Conservation (phyloP, 2,113 vertebrate species). For the Leptosomus discolor region DNA sequence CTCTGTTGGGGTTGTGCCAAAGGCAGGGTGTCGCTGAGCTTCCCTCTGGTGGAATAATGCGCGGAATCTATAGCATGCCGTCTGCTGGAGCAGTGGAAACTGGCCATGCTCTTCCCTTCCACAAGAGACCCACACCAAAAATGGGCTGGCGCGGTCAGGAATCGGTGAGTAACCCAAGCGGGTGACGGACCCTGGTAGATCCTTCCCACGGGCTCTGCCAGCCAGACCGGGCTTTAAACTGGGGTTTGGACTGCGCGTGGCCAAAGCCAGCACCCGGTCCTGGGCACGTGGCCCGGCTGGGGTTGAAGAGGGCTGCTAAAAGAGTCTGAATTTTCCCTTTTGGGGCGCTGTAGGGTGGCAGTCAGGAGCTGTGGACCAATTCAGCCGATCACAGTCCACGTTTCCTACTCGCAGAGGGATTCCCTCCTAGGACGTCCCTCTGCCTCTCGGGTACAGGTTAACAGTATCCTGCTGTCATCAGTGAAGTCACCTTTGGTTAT, state of each 20-base stretch:
- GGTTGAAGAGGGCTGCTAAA: background rate
- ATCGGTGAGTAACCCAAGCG: background rate
- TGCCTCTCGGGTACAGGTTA: background rate
- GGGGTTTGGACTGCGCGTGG: rapidly evolving
- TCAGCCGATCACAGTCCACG: background rate
- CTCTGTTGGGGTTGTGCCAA: background rate
- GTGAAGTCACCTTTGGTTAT: background rate
- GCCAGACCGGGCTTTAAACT: background rate
- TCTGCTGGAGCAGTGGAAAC: background rate
- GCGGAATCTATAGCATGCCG: background rate
- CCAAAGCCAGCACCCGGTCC: background rate
- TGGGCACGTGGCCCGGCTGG: background rate
- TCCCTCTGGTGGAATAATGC: background rate
- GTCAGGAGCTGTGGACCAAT: background rate
- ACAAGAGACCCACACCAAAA: background rate
- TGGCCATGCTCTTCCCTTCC: background rate
- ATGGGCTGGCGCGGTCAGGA: background rate
- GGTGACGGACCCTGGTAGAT: rapidly evolving
- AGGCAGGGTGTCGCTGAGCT: background rate
- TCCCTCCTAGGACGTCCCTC: background rate
- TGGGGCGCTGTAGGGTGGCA: too few relatives aligned
- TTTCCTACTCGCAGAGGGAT: background rate
- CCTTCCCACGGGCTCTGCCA: background rate
- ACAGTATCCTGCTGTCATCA: background rate
- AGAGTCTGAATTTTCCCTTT: background rate